Evolutionary conservation across 2,888 invertebrate species (phyloP).

Genomic region (Drosophila prostipennis): DNA sequence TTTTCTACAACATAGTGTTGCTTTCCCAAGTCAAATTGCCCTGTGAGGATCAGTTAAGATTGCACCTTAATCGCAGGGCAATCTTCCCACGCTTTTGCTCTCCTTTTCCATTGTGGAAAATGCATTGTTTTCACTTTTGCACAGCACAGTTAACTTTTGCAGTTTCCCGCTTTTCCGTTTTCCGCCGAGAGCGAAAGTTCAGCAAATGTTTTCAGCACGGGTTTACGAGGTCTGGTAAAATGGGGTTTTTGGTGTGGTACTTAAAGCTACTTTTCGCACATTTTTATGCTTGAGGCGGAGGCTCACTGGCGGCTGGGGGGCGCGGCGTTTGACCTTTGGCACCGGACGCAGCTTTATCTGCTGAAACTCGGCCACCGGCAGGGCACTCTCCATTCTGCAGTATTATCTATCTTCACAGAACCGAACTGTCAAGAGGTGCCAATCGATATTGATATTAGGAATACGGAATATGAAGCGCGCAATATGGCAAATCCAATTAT

Average conservation of each 20-base stretch:
- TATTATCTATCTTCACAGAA: neutral
- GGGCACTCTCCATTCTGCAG: conserved; percentile 53
- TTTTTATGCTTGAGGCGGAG: conserved; percentile 60
- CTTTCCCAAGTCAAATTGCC: neutral
- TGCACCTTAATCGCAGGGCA: conserved; percentile 14
- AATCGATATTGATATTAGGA: conserved; percentile 56
- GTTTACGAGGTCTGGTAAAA: conserved; percentile 1
- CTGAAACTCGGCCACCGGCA: conserved; percentile 79
- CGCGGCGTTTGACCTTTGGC: conserved; percentile 75
- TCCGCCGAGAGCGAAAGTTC: conserved; percentile 28
- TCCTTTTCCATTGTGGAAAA: conserved; percentile 12
- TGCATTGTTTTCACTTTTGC: conserved; percentile 30
- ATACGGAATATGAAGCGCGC: conserved; percentile 20
- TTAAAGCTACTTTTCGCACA: conserved; percentile 46
- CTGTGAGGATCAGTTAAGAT: conserved; percentile 8
- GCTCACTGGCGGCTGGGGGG: conserved; percentile 74
- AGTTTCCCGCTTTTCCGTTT: neutral
- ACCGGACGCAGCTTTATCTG: conserved; percentile 78
- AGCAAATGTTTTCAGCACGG: neutral
- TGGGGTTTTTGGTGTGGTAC: conserved; percentile 8
- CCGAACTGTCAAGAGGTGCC: neutral
- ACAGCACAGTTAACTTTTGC: conserved; percentile 12
- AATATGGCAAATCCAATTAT: conserved; percentile 75
- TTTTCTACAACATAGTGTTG: neutral
- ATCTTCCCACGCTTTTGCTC: conserved; percentile 36